A percentile compares a stretch with the other conserved stretches of the same genome.
Evolutionary conservation across 2,888 invertebrate genomes (phyloP).

Genomic region (Sarcophaga rosellei): DNA sequence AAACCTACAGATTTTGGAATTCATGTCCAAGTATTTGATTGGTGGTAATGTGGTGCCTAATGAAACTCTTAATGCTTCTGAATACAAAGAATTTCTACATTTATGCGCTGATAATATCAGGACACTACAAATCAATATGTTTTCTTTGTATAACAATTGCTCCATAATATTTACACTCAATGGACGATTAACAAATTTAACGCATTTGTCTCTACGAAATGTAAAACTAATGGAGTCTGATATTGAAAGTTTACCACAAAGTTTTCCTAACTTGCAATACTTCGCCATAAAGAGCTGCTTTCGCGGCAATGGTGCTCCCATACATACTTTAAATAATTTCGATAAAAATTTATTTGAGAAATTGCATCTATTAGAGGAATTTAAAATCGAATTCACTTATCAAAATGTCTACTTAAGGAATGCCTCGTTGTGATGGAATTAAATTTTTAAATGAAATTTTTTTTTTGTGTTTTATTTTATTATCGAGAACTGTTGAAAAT

Average conservation of each 20-base stretch:
- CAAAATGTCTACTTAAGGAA: not conserved
- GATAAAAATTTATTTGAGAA: conserved; percentile 23
- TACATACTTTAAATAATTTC: conserved; percentile 39
- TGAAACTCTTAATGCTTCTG: not conserved
- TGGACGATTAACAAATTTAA: conserved; percentile 6
- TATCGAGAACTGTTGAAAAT: no score
- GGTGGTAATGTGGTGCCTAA: conserved; percentile 13
- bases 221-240: conserved; percentile 10
- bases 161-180: conserved; percentile 9
- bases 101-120: conserved; percentile 20
- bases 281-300: conserved; percentile 32
- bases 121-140: conserved; percentile 25
- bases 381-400: not conserved
- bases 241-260: not conserved
- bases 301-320: conserved; percentile 33
- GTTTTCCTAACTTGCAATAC: conserved; percentile 8
- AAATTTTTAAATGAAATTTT: no score
- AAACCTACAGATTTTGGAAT: conserved; percentile 28
- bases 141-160: conserved; percentile 28
- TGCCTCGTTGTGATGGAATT: no score
- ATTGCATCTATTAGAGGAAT: not conserved
- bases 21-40: conserved; percentile 36
- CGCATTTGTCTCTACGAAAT: conserved; percentile 25
- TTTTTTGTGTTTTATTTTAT: no score
- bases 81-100: conserved; percentile 28